Percentiles rank a stretch among this genome's conserved stretches.
Conservation (phyloP, 1,140 invertebrate species). For the Trachymyrmex septentrionalis region DNA sequence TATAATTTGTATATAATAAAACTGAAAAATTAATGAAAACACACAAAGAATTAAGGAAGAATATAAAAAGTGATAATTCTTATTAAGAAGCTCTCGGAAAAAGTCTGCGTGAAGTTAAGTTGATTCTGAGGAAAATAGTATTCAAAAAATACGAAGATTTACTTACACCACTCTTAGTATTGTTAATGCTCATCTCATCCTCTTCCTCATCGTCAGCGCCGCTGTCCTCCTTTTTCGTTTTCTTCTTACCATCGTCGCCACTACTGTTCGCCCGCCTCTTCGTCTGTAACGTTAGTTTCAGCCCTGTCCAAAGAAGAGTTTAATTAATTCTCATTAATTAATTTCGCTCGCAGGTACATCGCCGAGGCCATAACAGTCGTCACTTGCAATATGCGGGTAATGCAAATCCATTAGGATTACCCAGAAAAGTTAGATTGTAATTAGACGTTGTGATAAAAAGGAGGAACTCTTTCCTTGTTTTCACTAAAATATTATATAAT, state of each 20-base stretch:
- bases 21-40: slow-evolving; percentile 7
- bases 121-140: slow-evolving; percentile 61
- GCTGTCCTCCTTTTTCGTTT: slow-evolving; percentile 88
- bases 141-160: slow-evolving; percentile 44
- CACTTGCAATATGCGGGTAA: neutral
- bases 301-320: slow-evolving; percentile 83
- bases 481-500: neutral
- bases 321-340: slow-evolving; percentile 46
- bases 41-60: neutral
- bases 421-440: slow-evolving; percentile 5
- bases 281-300: slow-evolving; percentile 96
- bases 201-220: slow-evolving; percentile 89
- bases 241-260: slow-evolving; percentile 88
- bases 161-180: slow-evolving; percentile 86
- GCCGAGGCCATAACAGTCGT: neutral
- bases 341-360: slow-evolving; percentile 10
- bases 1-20: slow-evolving; percentile 2
- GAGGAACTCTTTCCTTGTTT: neutral
- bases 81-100: neutral
- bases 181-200: slow-evolving; percentile 86
- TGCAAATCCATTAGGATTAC: slow-evolving; percentile 20
- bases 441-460: neutral
- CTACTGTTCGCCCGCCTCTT: slow-evolving; percentile 92
- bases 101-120: slow-evolving; percentile 17
- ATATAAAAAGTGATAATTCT: neutral